Evolutionary conservation across 1,140 invertebrate genomes (phyloP).

Genomic region (Elymnias hypermnestra): DNA sequence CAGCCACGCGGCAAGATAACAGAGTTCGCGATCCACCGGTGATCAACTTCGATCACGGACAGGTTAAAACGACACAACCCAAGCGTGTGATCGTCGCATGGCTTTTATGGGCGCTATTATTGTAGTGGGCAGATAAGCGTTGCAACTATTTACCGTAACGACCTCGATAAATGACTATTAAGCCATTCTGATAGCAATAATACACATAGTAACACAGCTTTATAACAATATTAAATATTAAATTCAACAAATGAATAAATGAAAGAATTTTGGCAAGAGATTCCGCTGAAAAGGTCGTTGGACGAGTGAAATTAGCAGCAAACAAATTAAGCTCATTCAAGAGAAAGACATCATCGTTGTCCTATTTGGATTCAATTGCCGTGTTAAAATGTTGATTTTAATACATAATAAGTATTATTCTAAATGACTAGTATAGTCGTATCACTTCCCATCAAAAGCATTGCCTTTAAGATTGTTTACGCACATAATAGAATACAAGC

Average conservation of each 20-base stretch:
- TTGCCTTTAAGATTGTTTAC: too few relatives aligned
- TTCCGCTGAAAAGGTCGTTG: constrained; percentile 35
- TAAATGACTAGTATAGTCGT: too few relatives aligned
- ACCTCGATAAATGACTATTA: constrained; percentile 16
- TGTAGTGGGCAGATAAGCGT: constrained; percentile 10
- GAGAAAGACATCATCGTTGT: too few relatives aligned
- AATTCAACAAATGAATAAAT: constrained; percentile 3
- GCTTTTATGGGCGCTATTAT: constrained; percentile 17
- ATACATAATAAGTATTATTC: too few relatives aligned
- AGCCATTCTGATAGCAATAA: constrained; percentile 10
- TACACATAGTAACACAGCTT: constrained; percentile 9
- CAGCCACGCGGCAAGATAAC: constrained; percentile 55
- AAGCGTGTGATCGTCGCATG: constrained; percentile 41
- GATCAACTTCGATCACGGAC: constrained; percentile 45
- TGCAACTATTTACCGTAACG: constrained; percentile 13
- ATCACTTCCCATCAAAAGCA: too few relatives aligned
- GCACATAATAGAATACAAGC: too few relatives aligned
- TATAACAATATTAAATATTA: neutral
- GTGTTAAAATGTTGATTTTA: too few relatives aligned
- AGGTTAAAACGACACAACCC: constrained; percentile 41
- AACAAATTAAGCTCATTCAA: too few relatives aligned
- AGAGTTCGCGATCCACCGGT: constrained; percentile 41
- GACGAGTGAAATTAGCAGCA: constrained; percentile 26
- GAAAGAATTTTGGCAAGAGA: constrained; percentile 38
- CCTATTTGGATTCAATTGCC: too few relatives aligned